Evolutionary conservation across 2,113 vertebrate genomes (phyloP).

Genomic region (Athene noctua): DNA sequence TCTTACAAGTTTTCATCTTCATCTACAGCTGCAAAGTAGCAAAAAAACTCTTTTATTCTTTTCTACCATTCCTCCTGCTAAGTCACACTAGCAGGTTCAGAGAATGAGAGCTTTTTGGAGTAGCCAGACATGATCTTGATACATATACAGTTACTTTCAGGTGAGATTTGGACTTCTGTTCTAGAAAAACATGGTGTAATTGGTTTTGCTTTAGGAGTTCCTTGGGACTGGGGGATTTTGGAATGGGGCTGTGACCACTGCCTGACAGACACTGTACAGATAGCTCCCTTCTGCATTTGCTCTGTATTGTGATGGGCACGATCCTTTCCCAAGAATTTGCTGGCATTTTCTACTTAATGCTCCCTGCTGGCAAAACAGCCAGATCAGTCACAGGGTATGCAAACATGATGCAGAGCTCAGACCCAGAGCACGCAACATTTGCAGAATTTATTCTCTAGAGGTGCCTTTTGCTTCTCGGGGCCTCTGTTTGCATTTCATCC

Average conservation of each 20-base stretch:
- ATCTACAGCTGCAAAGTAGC: not conserved
- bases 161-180: not conserved
- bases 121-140: not conserved
- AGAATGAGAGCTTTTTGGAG: not conserved
- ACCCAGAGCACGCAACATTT: not conserved
- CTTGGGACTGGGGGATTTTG: not conserved
- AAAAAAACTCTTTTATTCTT: not conserved
- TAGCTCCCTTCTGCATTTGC: not conserved
- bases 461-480: not conserved
- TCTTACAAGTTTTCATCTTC: not conserved
- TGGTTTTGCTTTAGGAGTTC: not conserved
- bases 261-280: not conserved
- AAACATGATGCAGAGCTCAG: not conserved
- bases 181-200: not conserved
- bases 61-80: not conserved
- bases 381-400: not conserved
- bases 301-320: not conserved
- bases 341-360: not conserved
- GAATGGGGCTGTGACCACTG: not conserved
- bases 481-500: not conserved
- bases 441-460: not conserved
- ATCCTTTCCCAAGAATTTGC: not conserved
- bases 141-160: accelerated
- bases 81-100: not conserved
- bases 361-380: not conserved